Evolutionary conservation across 1,140 invertebrate genomes (phyloP).

Genomic region (Drosophila rhopaloa): DNA sequence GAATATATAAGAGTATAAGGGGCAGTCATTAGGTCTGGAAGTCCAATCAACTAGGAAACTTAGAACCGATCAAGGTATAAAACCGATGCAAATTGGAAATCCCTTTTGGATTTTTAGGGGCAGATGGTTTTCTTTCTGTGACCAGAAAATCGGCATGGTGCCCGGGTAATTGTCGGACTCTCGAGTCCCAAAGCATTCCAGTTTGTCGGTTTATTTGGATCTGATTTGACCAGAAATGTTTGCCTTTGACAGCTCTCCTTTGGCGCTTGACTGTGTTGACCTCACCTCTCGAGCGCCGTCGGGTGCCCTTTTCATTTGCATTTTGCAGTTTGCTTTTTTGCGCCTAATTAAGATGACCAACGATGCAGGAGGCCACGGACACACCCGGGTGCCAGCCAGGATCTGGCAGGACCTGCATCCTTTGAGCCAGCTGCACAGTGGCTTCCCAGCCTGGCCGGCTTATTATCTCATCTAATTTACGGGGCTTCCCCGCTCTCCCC

Average conservation of each 20-base stretch:
- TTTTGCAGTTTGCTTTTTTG: conserved; percentile 53
- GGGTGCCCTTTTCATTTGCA: conserved; percentile 48
- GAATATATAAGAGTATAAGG: background rate
- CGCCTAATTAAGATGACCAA: conserved; percentile 57
- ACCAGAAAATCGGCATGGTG: background rate
- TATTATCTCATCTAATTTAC: conserved; percentile 67
- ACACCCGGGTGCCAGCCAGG: background rate
- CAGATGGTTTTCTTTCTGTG: background rate
- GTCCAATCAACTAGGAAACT: background rate
- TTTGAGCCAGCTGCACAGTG: conserved; percentile 27
- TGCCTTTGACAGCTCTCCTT: conserved; percentile 39
- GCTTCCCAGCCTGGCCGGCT: conserved; percentile 37
- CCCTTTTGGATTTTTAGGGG: background rate
- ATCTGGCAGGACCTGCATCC: conserved; percentile 7
- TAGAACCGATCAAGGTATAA: background rate
- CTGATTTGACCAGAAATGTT: conserved; percentile 52
- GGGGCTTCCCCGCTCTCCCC: conserved; percentile 22
- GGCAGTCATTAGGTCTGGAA: background rate
- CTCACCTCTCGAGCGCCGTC: background rate
- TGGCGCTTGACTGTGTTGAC: conserved; percentile 7
- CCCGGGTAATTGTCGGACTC: background rate
- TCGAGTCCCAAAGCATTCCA: background rate
- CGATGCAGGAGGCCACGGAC: conserved; percentile 26
- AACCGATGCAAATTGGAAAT: background rate
- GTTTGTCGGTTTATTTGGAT: conserved; percentile 30